Percentiles rank a stretch among this genome's conserved stretches.
phyloP scores from a whole-genome alignment of 2,888 invertebrate genomes.

The Eupithecia tripunctaria region DNA sequence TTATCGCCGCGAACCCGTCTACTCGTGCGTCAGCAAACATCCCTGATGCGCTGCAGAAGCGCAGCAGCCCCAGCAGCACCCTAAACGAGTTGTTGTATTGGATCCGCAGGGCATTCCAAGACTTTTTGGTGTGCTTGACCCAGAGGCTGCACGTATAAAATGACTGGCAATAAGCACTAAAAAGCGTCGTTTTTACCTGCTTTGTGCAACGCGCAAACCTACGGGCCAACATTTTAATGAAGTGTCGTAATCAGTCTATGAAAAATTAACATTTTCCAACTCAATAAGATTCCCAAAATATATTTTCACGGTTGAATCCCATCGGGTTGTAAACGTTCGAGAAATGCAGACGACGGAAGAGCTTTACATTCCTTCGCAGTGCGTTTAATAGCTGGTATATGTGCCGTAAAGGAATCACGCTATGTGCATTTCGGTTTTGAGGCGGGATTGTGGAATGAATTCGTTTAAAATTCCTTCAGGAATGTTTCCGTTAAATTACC shows the following conservation, averaged over 20 bases:
- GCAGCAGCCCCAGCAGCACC: too few species aligned
- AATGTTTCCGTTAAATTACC: constrained; percentile 21
- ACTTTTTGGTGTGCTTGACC: too few species aligned
- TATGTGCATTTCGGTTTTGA: constrained; percentile 31
- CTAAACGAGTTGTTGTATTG: too few species aligned
- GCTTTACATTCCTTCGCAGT: constrained; percentile 36
- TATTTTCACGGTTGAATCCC: constrained; percentile 23
- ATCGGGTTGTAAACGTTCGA: constrained; percentile 24
- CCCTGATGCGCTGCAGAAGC: too few species aligned
- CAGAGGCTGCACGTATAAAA: too few species aligned
- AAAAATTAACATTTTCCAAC: constrained; percentile 15
- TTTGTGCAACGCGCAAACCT: too few species aligned
- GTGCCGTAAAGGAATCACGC: constrained; percentile 37
- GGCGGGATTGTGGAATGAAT: constrained; percentile 28
- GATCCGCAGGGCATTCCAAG: too few species aligned
- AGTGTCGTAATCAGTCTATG: neutral
- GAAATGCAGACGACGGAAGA: constrained; percentile 35
- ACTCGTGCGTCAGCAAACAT: too few species aligned
- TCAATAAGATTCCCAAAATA: constrained; percentile 21
- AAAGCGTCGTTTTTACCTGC: too few species aligned
- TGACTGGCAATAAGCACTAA: too few species aligned
- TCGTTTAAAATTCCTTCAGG: constrained; percentile 31
- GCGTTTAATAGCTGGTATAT: constrained; percentile 36
- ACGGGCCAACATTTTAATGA: too few species aligned
- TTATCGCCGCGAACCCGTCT: too few species aligned